Conservation (phyloP, 2,797 vertebrate species). For the Melopsittacus undulatus region DNA sequence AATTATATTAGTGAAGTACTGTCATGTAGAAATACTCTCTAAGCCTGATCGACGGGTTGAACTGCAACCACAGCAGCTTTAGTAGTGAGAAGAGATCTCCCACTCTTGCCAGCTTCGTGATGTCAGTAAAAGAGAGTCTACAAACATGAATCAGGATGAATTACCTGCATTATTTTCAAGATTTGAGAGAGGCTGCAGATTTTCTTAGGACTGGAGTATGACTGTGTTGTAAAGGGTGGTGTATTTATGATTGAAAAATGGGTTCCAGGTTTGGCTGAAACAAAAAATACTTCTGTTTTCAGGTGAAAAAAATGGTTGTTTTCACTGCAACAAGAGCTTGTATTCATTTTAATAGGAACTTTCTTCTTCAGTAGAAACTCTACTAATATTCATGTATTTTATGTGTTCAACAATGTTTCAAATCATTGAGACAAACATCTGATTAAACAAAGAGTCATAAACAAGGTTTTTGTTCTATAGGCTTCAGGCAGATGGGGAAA, state of each 20-base stretch:
- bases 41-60: not conserved
- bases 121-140: not conserved
- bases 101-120: not conserved
- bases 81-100: not conserved
- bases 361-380: not conserved
- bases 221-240: not conserved
- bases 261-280: not conserved
- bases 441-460: not conserved
- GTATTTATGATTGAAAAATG: not conserved
- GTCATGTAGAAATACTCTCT: not conserved
- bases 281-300: not conserved
- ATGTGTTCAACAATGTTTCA: not conserved
- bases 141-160: not conserved
- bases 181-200: not conserved
- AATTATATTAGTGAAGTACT: not conserved
- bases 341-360: not conserved
- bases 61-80: not conserved
- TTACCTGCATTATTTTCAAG: not conserved
- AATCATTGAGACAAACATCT: not conserved
- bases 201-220: not conserved
- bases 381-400: not conserved
- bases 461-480: not conserved
- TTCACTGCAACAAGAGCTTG: not conserved
- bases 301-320: not conserved
- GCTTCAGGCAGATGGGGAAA: not conserved